Evolutionary conservation across 2,797 vertebrate species (phyloP), one percentile per base, ranked within the genome.

Genomic region (Oryzias sinensis): DNA sequence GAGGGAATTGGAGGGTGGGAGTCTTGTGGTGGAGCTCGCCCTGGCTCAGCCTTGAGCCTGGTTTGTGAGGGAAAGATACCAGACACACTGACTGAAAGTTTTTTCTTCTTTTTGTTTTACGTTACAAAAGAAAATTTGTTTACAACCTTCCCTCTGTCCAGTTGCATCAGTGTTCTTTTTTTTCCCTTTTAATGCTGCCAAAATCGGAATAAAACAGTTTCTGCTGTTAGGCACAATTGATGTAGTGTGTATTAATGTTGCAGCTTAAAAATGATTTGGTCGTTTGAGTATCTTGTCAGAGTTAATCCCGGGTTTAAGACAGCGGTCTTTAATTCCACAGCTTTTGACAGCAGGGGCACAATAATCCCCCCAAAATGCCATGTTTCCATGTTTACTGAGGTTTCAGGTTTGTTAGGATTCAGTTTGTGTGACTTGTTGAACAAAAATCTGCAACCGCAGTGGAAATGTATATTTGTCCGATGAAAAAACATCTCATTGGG

Each of bases 111-210:
- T 37, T 33, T 33, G 33, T 33, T 33, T 90, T 82, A 84, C 84
- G 90, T 90, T 86, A 91, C 87, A 89, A 88, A 84, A 88, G 79
- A 85, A 84, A 62, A 84, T 88, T 86, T 90, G 80, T 88, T 91
- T 89, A 84, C 74, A 56, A 86, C 69, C 59, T 62, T 72, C 9
- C 18, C 79, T 82, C 73, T 49, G 15, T 53, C 77, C 54, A 63
- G 70, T 81, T 76, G 76, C 79, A 80, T 81, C 62, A 77, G 52
- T 68, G 53, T 29, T 59, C 70, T 68, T 70, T 59, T 53, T 72
- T 67, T 53, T 16, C 7, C 16, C 16, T 74, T 65, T 68, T 17
- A 64, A 44, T 54, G 58, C 69, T 81, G 76, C 81, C 78, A 77
- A 68, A 72, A 79, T 82, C 53, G 6, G 62, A 79, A 75, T 63